Evolutionary conservation across 2,888 invertebrate genomes (phyloP), one percentile per base, ranked within the genome.

Genomic region (Lepidochrysops patricia): DNA sequence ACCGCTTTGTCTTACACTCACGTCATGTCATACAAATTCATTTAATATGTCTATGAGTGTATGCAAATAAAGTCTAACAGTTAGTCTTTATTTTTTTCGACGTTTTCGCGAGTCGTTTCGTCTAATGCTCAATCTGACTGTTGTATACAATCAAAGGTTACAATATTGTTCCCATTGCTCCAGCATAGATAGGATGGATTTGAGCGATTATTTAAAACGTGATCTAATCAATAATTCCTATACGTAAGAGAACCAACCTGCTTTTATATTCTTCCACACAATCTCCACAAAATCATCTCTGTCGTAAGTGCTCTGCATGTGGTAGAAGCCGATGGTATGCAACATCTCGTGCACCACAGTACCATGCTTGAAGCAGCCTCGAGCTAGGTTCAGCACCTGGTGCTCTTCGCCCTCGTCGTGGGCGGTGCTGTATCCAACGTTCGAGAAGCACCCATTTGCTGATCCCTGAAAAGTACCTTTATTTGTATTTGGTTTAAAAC

Each of bases 271-370:
- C 49, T 93, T 91, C 92, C 93, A 94, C 57, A 92, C 79, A 66
- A 96, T 94, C 65, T 90, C 90, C 1, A 96, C 93, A 74, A 90
- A 95, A 0, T 93, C 90, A 72, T 96, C 95, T 65, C 96, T 90
- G 77, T 96, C 93, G 13, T 92, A 91, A 23, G 95, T 91, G 71
- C 94, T 94, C 74, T 96, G 96, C 82, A 96, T 96, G 72, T 96
- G 96, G 75, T 94, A 94, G 77, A 96, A 96, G 0, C 96, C 96
- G 1, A 95, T 77, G 0, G 94, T 93, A 72, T 96, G 96, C 70
- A 96, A 88, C 74, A 96, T 88, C 77, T 96, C 96, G 73, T 96
- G 95, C 5, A 94, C 90, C 2, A 94, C 90, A 7, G 93, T 93
- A 13, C 94, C 93, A 62, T 90, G 90, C 26, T 76, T 82, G 61